Percentiles rank a stretch among this genome's conserved stretches.
Conservation (phyloP, 2,797 vertebrate species). For the Syncerus caffer region DNA sequence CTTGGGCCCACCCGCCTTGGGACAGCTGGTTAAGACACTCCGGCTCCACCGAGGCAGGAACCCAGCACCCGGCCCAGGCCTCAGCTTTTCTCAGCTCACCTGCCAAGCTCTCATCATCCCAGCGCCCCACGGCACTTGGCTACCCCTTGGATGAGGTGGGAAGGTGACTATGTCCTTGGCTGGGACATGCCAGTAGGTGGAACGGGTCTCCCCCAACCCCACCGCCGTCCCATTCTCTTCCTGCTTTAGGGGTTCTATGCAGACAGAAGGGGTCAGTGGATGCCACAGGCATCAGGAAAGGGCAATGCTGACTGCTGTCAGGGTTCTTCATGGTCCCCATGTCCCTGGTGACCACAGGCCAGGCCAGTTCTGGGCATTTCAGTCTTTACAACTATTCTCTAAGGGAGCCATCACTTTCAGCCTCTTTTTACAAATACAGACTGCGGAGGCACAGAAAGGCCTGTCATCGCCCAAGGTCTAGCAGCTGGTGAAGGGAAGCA, state of each 20-base stretch:
- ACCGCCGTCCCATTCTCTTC: background rate
- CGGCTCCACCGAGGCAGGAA: too few species aligned
- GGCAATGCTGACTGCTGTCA: rapidly evolving
- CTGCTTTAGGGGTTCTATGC: background rate
- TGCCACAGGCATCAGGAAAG: rapidly evolving
- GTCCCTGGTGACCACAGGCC: background rate
- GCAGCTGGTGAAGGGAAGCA: background rate
- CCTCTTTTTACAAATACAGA: background rate
- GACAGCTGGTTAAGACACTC: background rate
- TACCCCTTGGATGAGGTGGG: too few species aligned
- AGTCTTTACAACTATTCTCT: too few species aligned
- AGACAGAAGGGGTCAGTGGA: background rate
- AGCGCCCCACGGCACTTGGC: rapidly evolving
- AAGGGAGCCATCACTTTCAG: background rate
- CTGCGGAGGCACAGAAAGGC: rapidly evolving
- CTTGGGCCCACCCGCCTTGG: background rate
- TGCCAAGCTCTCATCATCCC: background rate
- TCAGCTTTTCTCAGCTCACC: background rate
- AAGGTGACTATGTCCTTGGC: background rate
- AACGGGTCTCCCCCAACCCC: rapidly evolving
- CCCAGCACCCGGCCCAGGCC: background rate
- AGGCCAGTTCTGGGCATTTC: background rate
- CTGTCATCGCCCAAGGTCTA: background rate
- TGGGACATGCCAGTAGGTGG: rapidly evolving
- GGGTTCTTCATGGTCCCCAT: rapidly evolving